These are phyloP conservation scores for Torymus texanus DNA, from an alignment of 2,888 invertebrate species.

Conservation along the genomic window DNA sequence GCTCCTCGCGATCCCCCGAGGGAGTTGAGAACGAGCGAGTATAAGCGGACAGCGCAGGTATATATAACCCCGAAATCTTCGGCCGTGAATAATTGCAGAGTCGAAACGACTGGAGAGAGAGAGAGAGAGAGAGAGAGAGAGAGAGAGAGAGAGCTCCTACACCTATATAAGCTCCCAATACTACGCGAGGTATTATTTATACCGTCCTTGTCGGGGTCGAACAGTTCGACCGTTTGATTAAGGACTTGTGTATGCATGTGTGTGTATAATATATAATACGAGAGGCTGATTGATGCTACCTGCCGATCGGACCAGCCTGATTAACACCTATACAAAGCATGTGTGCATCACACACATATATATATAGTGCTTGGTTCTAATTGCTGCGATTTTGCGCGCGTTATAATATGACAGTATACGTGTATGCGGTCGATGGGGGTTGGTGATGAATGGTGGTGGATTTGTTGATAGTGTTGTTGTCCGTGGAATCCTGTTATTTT, in stretches of 20 bases:
- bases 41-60: background rate
- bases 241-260: background rate
- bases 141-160: background rate
- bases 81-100: conserved; percentile 29
- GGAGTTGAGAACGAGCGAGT: background rate
- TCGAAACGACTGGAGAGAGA: background rate
- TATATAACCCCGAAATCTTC: conserved; percentile 17
- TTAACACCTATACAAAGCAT: conserved; percentile 41
- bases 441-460: no score
- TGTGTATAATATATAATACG: no score
- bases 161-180: background rate
- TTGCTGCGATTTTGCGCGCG: conserved; percentile 1
- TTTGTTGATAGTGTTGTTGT: no score
- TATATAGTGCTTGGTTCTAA: conserved; percentile 30
- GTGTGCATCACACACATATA: no score
- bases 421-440: no score
- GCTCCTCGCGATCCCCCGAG: background rate
- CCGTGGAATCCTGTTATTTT: no score
- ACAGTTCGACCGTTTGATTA: conserved; percentile 5
- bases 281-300: conserved; percentile 35
- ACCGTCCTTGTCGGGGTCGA: conserved; percentile 31
- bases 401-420: background rate
- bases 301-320: conserved; percentile 8
- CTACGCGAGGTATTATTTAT: conserved; percentile 34
- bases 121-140: background rate